Evolutionary conservation across 2,888 invertebrate genomes (phyloP), one percentile per base, ranked within the genome.

Genomic region (Drosophila koepferae): DNA sequence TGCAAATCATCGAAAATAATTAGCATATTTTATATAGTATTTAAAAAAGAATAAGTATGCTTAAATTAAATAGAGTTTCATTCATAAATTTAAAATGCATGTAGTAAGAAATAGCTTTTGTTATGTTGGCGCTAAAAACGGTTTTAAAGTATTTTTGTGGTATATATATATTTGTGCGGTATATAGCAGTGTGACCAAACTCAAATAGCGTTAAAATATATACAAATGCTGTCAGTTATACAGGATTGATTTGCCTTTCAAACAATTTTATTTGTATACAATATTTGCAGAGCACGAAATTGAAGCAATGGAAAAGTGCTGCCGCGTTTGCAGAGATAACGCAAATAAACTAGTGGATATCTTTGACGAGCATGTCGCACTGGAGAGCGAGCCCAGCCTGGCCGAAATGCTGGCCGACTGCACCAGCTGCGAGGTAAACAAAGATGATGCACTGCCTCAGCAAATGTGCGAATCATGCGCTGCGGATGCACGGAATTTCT

Each of bases 391-490:
- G 2, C 65, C 54, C 23, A 77, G 73, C 43, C 72, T 86, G 34
- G 78, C 82, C 0, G 75, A 83, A 34, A 91, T 91, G 83, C 76
- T 91, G 3, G 74, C 49, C 14, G 85, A 84, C 31, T 82, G 83
- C 56, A 82, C 82, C 31, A 74, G 59, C 53, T 86, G 79, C 36
- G 62, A 73, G 38, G 83, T 72, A 40, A 64, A 41, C n/a, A 51
- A 59, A 16, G 48, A 60, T 10, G 80, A 80, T 74, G 58, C 54
- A 7, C 73, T 91, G 36, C 92, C 92, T 1, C 83, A 83, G 28
- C 74, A 86, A 36, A 88, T 92, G 12, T 92, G 92, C 64, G 18
- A 54, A 2, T 60, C 76, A 12, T 92, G 92, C 70, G 66, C 81
- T 7, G 40, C 77, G 9, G 74, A 76, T 44, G 80, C 88, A 1